Evolutionary conservation across 2,797 vertebrate genomes (phyloP), one percentile per base, ranked within the genome.

Genomic region (Leptatherina wallacei): DNA sequence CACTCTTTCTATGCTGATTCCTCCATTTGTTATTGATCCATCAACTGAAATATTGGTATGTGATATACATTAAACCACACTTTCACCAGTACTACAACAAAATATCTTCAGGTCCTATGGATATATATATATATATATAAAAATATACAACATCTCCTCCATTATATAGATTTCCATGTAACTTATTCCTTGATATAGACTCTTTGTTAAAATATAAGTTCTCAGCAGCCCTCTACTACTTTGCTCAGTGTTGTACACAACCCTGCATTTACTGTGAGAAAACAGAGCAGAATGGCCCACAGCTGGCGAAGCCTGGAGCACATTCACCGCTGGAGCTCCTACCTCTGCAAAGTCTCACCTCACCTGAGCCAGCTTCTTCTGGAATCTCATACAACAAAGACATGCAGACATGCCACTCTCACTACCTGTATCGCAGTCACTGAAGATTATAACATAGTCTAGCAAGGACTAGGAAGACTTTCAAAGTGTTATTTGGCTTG

Each of bases 121-220:
- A 91, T 88, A 88, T 92, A 91, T 91, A 91, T 73, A 77, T 61
- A 35, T 65, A 35, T 60, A 51, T 69, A 69, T 62, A 93, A 94
- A 92, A 92, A 93, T 93, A 94, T 92, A 93, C 89, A 94, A 89
- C 89, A 89, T 94, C 85, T 93, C 90, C 89, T 92, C 87, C 83
- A 66, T 91, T 87, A 91, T 89, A 94, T 88, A 92, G 91, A 92
- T 92, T 88, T 91, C 80, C 80, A 77, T 91, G 91, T 70, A 68
- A 83, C 82, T 85, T 80, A 84, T 84, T 90, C 70, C 73, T 85
- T 76, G 86, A 91, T 91, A 93, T 84, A 90, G 85, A 89, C 81
- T 92, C 85, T 93, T 86, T 88, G 88, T 91, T 44, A 93, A 93
- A 93, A 94, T 90, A 85, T 88, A 91, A 78, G 73, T 77, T 90